phyloP scores from a whole-genome alignment of 2,797 vertebrate genomes.

The Siniperca undulata region DNA sequence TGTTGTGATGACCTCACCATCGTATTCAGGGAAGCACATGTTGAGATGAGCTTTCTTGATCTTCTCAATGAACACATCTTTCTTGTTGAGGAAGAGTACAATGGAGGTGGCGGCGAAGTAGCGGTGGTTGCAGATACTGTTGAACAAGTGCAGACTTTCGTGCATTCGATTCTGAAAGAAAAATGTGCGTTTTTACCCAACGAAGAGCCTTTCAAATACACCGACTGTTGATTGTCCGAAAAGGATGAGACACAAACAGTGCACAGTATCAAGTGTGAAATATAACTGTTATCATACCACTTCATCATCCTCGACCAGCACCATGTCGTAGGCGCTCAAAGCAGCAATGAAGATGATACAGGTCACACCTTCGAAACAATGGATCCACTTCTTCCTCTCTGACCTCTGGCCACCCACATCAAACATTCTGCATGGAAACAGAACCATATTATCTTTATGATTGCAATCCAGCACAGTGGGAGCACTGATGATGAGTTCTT shows the following conservation, averaged over 20 bases:
- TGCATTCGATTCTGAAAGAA: constrained; percentile 96
- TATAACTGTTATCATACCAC: constrained; percentile 86
- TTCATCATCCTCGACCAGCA: constrained; percentile 98
- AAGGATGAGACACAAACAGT: neutral
- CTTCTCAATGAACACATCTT: constrained; percentile 96
- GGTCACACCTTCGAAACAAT: constrained; percentile 98
- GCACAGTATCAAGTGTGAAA: neutral
- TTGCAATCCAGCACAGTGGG: neutral
- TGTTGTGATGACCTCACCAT: constrained; percentile 85
- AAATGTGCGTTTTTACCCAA: neutral
- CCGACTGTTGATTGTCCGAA: neutral
- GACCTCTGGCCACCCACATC: constrained; percentile 98
- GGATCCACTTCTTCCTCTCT: constrained; percentile 99
- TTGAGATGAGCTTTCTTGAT: constrained; percentile 98
- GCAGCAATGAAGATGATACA: constrained; percentile 99
- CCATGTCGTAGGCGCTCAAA: constrained; percentile 98
- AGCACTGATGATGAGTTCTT: neutral
- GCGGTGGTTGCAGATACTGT: constrained; percentile 99
- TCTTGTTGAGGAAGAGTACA: constrained; percentile 99
- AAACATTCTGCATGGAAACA: constrained; percentile 90
- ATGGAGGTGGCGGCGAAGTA: constrained; percentile 97
- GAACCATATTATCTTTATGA: neutral
- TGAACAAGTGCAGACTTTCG: constrained; percentile 99
- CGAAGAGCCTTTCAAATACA: neutral
- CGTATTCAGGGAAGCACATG: constrained; percentile 99